Base-by-base conservation (phyloP, 2,888 invertebrate genomes). In the Leucoma salicis region DNA sequence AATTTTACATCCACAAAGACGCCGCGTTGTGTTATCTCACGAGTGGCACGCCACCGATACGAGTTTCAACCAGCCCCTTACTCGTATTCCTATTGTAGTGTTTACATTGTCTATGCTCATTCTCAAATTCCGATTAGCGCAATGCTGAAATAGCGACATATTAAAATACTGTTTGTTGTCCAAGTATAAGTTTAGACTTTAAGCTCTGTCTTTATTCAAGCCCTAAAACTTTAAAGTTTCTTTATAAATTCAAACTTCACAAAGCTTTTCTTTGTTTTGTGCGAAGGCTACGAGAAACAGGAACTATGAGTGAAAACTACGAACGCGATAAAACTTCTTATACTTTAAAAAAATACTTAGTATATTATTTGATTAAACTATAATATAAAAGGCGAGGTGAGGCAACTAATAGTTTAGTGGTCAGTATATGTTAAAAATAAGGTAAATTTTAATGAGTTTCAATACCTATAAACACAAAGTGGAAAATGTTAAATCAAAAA, bases 71-170 rank as follows among this genome's bases (percentile, higher is more conserved):
- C 78, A 75, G 66, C 77, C 76, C 75, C 74, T 70, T 66, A 63
- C 76, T 78, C 70, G 70, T 66, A 60, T 72, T 77, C 58, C 85
- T 73, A 87, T 89, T 89, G 88, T 89, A 80, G 76, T 84, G 79
- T 86, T 85, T 84, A 84, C 86, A 86, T 87, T 89, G 85, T 86
- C 84, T 86, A 78, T 84, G 81, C 73, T 83, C 82, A 82, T 79
- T 82, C 78, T 74, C 75, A 69, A 81, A 84, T 85, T 86, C 82
- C 81, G 77, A 85, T 86, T 84, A 82, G 76, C 72, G 70, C 72
- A 70, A 72, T 78, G 77, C 78, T 69, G 74, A 70, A 75, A 70
- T 67, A 65, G 61, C 64, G 68, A 64, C 69, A 64, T 62, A 65
- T 57, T 66, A 61, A 66, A 64, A 61, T 55, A 50, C 57, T 63